These are phyloP conservation scores for Eubucco bourcierii DNA, from an alignment of 2,113 vertebrate species.

Conservation along the genomic window DNA sequence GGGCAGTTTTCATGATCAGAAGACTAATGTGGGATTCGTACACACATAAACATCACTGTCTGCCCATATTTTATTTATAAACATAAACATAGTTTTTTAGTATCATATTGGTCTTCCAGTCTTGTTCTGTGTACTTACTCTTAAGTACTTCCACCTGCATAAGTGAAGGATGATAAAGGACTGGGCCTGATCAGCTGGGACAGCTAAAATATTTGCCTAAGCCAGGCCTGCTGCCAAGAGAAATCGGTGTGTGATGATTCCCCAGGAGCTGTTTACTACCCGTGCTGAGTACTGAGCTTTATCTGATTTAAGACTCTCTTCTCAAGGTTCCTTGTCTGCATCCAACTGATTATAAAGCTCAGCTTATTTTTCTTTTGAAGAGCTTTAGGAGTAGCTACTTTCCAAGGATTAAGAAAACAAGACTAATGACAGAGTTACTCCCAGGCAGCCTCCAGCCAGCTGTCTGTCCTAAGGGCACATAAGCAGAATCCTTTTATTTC, in stretches of 20 bases:
- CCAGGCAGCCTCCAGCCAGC: neutral
- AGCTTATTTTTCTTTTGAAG: neutral
- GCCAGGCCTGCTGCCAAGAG: neutral
- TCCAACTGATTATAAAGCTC: neutral
- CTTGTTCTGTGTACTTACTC: neutral
- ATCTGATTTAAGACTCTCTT: neutral
- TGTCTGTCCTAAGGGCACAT: neutral
- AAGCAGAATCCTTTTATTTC: neutral
- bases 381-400: neutral
- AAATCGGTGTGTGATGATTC: neutral
- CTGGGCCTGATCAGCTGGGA: neutral
- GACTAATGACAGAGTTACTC: neutral
- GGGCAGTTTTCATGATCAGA: neutral
- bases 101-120: neutral
- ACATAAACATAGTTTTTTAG: neutral
- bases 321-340: neutral
- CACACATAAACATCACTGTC: neutral
- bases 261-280: neutral
- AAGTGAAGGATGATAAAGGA: neutral
- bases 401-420: neutral
- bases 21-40: neutral
- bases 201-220: neutral
- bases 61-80: neutral
- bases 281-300: neutral
- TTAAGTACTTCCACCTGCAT: neutral